phyloP scores from a whole-genome alignment of 1,140 invertebrate species.

The Caenorhabditis briggsae region DNA sequence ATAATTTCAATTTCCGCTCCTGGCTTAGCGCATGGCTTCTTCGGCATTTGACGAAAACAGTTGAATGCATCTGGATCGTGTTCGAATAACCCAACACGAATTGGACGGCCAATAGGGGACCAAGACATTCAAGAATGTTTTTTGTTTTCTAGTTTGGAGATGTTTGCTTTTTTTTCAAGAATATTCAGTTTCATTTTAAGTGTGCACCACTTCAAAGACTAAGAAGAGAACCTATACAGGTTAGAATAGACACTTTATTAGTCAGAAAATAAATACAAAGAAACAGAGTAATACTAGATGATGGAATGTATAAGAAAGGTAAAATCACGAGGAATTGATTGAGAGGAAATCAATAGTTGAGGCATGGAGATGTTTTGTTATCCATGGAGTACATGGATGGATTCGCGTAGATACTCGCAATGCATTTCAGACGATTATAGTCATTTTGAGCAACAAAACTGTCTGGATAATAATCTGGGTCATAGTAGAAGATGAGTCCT shows the following conservation, averaged over 20 bases:
- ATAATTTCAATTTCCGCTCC: conserved; percentile 68
- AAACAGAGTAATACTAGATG: conserved; percentile 4
- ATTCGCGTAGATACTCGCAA: conserved; percentile 65
- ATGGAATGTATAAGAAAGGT: conserved; percentile 37
- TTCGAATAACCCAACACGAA: conserved; percentile 64
- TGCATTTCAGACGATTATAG: conserved; percentile 60
- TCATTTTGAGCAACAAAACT: conserved; percentile 66
- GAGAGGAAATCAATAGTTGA: conserved; percentile 57
- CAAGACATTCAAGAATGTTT: conserved; percentile 12
- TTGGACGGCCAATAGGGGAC: conserved; percentile 60
- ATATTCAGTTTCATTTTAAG: neutral
- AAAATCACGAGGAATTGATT: conserved; percentile 36
- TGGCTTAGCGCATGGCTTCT: conserved; percentile 61
- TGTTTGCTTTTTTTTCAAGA: neutral
- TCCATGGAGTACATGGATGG: conserved; percentile 66
- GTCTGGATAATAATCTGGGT: conserved; percentile 66
- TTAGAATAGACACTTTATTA: neutral
- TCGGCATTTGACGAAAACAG: conserved; percentile 64
- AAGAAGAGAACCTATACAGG: neutral
- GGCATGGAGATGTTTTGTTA: conserved; percentile 60
- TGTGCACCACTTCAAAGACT: neutral
- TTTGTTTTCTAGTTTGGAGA: neutral
- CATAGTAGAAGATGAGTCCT: conserved; percentile 63
- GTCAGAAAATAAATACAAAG: neutral
- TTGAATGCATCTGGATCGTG: conserved; percentile 66